Conservation (phyloP, 2,113 vertebrate genomes). For the Donacobius atricapilla region DNA sequence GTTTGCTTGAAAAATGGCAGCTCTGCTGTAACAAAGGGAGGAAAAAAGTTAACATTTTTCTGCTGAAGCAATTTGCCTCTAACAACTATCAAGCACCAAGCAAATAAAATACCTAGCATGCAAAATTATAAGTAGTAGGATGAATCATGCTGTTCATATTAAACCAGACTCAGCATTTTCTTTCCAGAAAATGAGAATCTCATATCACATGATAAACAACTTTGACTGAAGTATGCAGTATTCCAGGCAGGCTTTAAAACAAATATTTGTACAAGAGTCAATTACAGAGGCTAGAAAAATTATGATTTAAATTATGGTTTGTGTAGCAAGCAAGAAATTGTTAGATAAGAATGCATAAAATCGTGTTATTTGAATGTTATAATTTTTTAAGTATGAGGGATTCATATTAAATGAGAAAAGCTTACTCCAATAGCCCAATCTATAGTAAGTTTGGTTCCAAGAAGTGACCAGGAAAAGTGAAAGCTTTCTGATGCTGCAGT, state of each 20-base stretch:
- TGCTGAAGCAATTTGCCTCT: constrained; percentile 52
- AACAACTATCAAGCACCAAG: constrained; percentile 44
- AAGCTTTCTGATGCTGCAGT: neutral
- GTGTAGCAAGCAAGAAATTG: constrained; percentile 11
- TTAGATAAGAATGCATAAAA: constrained; percentile 19
- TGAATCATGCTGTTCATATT: constrained; percentile 81
- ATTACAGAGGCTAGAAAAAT: constrained; percentile 56
- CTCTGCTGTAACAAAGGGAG: neutral
- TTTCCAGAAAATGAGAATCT: constrained; percentile 72
- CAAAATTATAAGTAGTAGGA: constrained; percentile 70
- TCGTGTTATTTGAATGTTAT: neutral
- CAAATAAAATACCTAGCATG: constrained; percentile 69
- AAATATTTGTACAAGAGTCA: constrained; percentile 71
- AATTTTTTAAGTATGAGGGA: neutral
- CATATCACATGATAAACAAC: constrained; percentile 84
- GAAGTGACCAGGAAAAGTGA: neutral
- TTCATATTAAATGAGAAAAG: neutral
- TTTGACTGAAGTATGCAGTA: constrained; percentile 74
- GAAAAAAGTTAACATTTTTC: constrained; percentile 36
- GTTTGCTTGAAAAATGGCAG: constrained; percentile 2
- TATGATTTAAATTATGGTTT: constrained; percentile 40
- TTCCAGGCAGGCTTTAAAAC: constrained; percentile 80
- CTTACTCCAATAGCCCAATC: neutral
- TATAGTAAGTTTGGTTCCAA: neutral
- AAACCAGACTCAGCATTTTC: constrained; percentile 82